Conservation (phyloP, 2,888 invertebrate genomes). For the Idaea aversata region DNA sequence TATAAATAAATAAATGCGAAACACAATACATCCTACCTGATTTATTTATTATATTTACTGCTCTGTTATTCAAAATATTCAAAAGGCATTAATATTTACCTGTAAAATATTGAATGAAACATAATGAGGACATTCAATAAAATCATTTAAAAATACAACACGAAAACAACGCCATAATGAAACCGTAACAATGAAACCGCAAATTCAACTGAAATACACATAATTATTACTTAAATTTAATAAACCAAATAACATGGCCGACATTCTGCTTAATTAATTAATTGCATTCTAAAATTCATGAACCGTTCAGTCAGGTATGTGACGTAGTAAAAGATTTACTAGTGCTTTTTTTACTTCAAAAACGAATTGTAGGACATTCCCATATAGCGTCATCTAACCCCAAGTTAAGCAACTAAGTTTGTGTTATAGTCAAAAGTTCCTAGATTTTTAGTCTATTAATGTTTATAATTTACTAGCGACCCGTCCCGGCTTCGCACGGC, state of each 20-base stretch:
- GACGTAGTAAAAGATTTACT: not conserved
- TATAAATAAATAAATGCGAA: too few relatives aligned
- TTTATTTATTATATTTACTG: too few relatives aligned
- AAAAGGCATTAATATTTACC: not conserved
- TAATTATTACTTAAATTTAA: conserved; percentile 41
- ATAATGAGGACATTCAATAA: not conserved
- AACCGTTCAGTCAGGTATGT: conserved; percentile 22
- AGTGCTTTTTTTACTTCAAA: too few relatives aligned
- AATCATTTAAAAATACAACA: not conserved
- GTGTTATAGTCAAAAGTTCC: too few relatives aligned
- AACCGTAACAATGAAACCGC: conserved; percentile 10
- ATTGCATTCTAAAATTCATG: conserved; percentile 45
- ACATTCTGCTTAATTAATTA: conserved; percentile 41
- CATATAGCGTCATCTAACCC: too few relatives aligned
- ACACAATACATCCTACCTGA: too few relatives aligned
- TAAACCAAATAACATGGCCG: conserved; percentile 34
- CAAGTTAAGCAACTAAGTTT: too few relatives aligned
- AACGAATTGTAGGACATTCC: too few relatives aligned
- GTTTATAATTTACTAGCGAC: too few relatives aligned
- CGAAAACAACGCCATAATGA: not conserved
- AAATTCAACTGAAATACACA: conserved; percentile 16
- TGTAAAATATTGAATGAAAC: not conserved
- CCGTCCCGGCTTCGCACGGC: too few relatives aligned
- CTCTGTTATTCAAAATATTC: not conserved
- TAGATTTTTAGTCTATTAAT: too few relatives aligned